Conservation (phyloP, 2,888 invertebrate species). For the Temnothorax rugatulus region DNA sequence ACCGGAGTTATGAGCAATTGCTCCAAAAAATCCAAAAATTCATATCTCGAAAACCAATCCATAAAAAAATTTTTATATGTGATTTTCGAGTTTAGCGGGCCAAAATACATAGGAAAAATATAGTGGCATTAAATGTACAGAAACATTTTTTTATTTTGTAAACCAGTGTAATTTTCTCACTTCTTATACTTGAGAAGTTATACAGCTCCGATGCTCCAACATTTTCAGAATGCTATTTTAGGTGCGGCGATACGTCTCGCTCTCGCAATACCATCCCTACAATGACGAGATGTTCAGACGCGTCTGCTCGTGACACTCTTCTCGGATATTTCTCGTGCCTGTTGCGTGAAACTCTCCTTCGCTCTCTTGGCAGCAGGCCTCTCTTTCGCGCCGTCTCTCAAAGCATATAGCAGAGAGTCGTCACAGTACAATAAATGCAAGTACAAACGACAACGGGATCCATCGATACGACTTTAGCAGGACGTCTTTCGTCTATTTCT, state of each 20-base stretch:
- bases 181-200: neutral
- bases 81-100: too few relatives aligned
- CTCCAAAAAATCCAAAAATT: too few relatives aligned
- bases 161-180: too few relatives aligned
- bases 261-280: neutral
- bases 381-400: conserved; percentile 29
- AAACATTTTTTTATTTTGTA: too few relatives aligned
- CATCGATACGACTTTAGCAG: conserved; percentile 57
- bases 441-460: conserved; percentile 50
- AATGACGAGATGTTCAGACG: conserved; percentile 30
- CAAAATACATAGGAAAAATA: too few relatives aligned
- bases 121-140: too few relatives aligned
- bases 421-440: conserved; percentile 53
- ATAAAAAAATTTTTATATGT: too few relatives aligned
- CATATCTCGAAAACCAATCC: too few relatives aligned
- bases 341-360: conserved; percentile 43
- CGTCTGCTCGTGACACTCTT: conserved; percentile 54
- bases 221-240: conserved; percentile 43
- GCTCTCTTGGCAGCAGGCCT: conserved; percentile 1
- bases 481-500: conserved; percentile 28
- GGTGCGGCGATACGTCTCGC: conserved; percentile 35
- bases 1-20: too few relatives aligned
- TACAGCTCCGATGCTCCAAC: neutral
- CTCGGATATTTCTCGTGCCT: conserved; percentile 38
- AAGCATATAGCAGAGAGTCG: conserved; percentile 38